These are phyloP conservation scores for Drosophila ogumai DNA, from an alignment of 1,140 invertebrate species.

Conservation along the genomic window DNA sequence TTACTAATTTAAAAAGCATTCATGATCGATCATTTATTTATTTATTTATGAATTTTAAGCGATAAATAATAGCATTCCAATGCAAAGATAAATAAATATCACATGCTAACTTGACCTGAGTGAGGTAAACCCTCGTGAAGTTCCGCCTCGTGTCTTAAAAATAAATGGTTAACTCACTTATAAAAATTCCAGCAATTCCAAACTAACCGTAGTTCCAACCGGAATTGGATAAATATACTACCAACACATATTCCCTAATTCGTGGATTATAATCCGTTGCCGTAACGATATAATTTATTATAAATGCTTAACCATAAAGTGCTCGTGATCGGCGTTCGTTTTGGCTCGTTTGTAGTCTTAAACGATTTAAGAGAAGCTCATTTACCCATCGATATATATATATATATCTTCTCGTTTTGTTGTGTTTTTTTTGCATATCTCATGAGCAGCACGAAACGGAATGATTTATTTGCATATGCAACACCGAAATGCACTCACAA, in stretches of 20 bases:
- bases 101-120: background rate
- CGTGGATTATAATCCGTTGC: background rate
- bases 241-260: background rate
- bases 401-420: background rate
- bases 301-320: slow-evolving; percentile 13
- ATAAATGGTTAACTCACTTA: background rate
- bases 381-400: slow-evolving; percentile 7
- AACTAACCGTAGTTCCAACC: background rate
- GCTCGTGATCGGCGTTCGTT: slow-evolving; percentile 37
- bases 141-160: background rate
- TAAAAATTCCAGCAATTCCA: background rate
- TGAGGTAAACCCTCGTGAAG: background rate
- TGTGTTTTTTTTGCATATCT: slow-evolving; percentile 36
- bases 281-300: slow-evolving; percentile 5
- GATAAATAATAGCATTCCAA: slow-evolving; percentile 10
- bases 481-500: slow-evolving; percentile 81
- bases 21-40: slow-evolving; percentile 14
- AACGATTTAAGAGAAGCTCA: slow-evolving; percentile 29
- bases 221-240: background rate
- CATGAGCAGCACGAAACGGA: slow-evolving; percentile 32
- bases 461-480: slow-evolving; percentile 83
- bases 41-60: slow-evolving; percentile 7
- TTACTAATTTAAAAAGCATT: background rate
- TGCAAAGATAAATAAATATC: background rate
- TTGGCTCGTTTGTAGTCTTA: slow-evolving; percentile 22